A percentile compares a stretch with the other conserved stretches of the same genome.
Evolutionary conservation across 2,113 vertebrate genomes (phyloP).

Genomic region (Crocuta crocuta): DNA sequence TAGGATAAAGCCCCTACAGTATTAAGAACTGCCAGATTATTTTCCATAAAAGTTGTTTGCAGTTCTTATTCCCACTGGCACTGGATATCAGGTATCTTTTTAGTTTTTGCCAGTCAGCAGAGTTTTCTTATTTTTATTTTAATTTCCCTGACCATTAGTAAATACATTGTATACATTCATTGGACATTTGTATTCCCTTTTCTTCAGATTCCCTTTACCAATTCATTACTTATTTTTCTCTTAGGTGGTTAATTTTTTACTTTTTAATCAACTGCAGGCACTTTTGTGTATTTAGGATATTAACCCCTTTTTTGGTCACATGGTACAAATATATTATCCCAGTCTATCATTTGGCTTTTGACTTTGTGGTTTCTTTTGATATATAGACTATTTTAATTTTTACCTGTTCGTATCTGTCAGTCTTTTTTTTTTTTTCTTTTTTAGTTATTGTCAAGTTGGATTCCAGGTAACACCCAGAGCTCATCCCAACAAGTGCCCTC

Average conservation of each 20-base stretch:
- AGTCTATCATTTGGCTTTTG: constrained; percentile 6
- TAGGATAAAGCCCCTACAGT: background rate
- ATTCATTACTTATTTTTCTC: background rate
- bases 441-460: no score
- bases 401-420: background rate
- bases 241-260: background rate
- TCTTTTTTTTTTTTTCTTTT: background rate
- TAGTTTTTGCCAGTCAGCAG: background rate
- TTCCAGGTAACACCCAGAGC: no score
- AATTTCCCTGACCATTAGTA: background rate
- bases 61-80: background rate
- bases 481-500: no score
- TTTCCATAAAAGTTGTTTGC: constrained; percentile 44
- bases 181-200: background rate
- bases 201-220: background rate
- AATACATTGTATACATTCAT: background rate
- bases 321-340: background rate
- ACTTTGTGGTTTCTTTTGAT: background rate
- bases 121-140: constrained; percentile 9
- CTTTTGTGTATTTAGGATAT: constrained; percentile 29
- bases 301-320: background rate
- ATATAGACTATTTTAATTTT: background rate
- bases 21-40: background rate
- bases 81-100: background rate
- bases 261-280: background rate